phyloP scores from a whole-genome alignment of 2,113 vertebrate genomes.

The Sminthopsis crassicaudata region DNA sequence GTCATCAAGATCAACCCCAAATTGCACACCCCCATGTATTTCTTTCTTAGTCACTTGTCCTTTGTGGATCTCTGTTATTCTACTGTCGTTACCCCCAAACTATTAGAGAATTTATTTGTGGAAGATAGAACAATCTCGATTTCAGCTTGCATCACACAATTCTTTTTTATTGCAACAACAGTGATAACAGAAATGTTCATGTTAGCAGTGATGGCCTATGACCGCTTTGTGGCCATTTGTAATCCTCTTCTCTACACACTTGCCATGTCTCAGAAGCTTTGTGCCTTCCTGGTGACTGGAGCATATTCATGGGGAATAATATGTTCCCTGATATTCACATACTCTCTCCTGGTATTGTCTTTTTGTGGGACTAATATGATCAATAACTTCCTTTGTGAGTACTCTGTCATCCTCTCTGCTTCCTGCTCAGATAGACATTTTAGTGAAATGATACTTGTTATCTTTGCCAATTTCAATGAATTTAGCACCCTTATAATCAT shows the following conservation, averaged over 20 bases:
- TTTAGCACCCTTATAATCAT: slow-evolving; percentile 9
- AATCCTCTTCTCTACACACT: slow-evolving; percentile 21
- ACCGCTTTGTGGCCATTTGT: slow-evolving; percentile 48
- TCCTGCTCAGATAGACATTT: slow-evolving; percentile 45
- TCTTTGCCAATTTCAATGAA: background rate
- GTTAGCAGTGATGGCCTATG: slow-evolving; percentile 69
- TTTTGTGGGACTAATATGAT: slow-evolving; percentile 27
- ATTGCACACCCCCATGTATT: slow-evolving; percentile 52
- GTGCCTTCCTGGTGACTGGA: too few relatives aligned
- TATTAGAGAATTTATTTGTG: slow-evolving; percentile 50
- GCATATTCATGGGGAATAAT: too few relatives aligned
- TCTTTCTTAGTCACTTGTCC: slow-evolving; percentile 43
- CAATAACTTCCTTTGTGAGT: slow-evolving; percentile 64
- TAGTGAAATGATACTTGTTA: slow-evolving; percentile 14
- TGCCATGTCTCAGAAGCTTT: too few relatives aligned
- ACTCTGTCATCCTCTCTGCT: slow-evolving; percentile 36
- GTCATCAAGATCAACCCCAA: background rate
- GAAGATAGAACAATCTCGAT: slow-evolving; percentile 54
- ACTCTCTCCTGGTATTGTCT: slow-evolving; percentile 31
- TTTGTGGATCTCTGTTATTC: slow-evolving; percentile 50
- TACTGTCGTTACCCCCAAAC: slow-evolving; percentile 33
- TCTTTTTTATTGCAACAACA: slow-evolving; percentile 60
- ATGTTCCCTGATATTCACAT: slow-evolving; percentile 17
- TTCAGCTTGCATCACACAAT: slow-evolving; percentile 16
- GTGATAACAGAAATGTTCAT: slow-evolving; percentile 55